Percentiles rank a stretch among this genome's conserved stretches.
Conservation (phyloP, 2,113 vertebrate species). For the Gopherus evgoodei region DNA sequence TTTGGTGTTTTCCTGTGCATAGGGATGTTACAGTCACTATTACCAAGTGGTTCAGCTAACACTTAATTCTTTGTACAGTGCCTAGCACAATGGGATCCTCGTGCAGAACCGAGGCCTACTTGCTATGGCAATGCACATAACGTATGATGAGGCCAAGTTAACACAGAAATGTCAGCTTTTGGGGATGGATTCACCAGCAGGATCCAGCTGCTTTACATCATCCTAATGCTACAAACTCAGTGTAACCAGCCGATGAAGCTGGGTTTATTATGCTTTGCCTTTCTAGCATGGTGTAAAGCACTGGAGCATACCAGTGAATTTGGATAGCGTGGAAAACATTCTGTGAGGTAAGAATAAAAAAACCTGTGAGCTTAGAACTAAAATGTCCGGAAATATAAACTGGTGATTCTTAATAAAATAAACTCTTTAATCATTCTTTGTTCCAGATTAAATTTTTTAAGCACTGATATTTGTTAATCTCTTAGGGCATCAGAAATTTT, state of each 20-base stretch:
- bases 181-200: not conserved
- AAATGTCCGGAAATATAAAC: not conserved
- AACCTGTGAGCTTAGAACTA: not conserved
- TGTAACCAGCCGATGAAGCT: not conserved
- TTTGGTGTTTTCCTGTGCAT: too few species aligned
- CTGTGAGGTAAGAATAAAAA: not conserved
- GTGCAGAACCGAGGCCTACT: rapidly evolving
- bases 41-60: too few species aligned
- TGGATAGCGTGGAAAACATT: not conserved
- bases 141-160: not conserved
- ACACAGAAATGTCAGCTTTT: not conserved
- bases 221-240: not conserved
- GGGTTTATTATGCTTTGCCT: not conserved
- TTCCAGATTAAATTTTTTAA: not conserved
- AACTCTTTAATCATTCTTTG: not conserved
- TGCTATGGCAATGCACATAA: not conserved
- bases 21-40: too few species aligned
- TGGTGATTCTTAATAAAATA: not conserved
- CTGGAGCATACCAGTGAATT: rapidly evolving
- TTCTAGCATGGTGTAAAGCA: not conserved
- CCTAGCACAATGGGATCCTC: not conserved
- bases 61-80: not conserved
- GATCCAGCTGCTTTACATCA: not conserved
- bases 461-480: not conserved
- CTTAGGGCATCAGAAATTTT: not conserved